A percentile compares a stretch with the other conserved stretches of the same genome.
These are phyloP conservation scores for Acanthosepion esculentum DNA, from an alignment of 2,888 invertebrate species.

Conservation along the genomic window DNA sequence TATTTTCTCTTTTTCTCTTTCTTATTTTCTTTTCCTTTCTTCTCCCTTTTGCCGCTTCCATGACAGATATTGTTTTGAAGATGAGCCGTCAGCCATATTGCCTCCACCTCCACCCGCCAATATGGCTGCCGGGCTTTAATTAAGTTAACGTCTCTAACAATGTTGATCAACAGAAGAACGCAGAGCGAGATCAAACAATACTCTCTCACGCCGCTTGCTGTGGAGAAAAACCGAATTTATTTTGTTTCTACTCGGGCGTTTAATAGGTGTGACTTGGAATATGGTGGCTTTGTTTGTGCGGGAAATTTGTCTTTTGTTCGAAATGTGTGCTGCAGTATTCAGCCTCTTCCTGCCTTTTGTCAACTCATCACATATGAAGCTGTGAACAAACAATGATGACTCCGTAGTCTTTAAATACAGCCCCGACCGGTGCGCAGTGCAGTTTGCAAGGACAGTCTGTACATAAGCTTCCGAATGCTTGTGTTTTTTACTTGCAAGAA, in stretches of 20 bases:
- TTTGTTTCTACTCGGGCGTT: conserved; percentile 33
- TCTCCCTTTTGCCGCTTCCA: background rate
- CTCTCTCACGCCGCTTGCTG: conserved; percentile 33
- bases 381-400: conserved; percentile 22
- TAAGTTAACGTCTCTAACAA: conserved; percentile 33
- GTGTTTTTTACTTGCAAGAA: background rate
- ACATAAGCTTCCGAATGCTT: background rate
- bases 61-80: conserved; percentile 33
- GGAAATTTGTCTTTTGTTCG: conserved; percentile 21
- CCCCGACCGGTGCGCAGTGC: background rate
- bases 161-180: conserved; percentile 9
- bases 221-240: conserved; percentile 33
- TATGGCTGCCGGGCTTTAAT: conserved; percentile 20
- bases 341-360: conserved; percentile 23
- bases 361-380: conserved; percentile 22
- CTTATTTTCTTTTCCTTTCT: background rate
- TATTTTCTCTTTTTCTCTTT: background rate
- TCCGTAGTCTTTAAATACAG: background rate
- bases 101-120: background rate
- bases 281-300: conserved; percentile 33
- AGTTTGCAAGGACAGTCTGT: background rate
- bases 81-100: conserved; percentile 4
- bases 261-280: conserved; percentile 33
- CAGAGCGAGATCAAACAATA: background rate
- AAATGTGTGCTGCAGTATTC: conserved; percentile 33